Conservation (phyloP, 2,888 invertebrate genomes). For the Rhorus exstirpatorius region DNA sequence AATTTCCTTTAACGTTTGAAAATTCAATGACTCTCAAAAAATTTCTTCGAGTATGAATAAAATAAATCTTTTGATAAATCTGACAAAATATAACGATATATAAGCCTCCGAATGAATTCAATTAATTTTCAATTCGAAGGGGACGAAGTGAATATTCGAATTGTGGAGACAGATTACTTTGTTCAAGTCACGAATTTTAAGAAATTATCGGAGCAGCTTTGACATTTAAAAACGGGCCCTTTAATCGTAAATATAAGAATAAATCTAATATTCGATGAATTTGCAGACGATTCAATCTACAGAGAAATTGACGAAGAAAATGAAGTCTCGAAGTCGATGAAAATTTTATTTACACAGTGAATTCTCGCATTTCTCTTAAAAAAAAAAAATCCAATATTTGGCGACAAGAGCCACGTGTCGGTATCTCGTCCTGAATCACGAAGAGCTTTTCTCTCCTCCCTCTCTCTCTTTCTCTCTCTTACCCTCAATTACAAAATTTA, state of each 20-base stretch:
- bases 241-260: neutral
- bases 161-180: too few relatives aligned
- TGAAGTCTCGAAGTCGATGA: neutral
- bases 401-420: conserved; percentile 29
- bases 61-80: too few relatives aligned
- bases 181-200: too few relatives aligned
- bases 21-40: too few relatives aligned
- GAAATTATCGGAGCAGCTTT: too few relatives aligned
- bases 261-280: neutral
- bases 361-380: neutral
- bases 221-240: neutral
- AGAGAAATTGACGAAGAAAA: neutral
- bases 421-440: conserved; percentile 11
- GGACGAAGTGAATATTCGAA: too few relatives aligned
- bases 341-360: neutral
- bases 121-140: conserved; percentile 52
- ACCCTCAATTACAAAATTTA: neutral
- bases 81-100: too few relatives aligned
- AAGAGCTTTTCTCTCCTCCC: neutral
- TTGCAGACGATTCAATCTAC: neutral
- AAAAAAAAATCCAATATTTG: conserved; percentile 34
- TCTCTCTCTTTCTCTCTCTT: conserved; percentile 1
- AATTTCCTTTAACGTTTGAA: too few relatives aligned
- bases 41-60: too few relatives aligned
- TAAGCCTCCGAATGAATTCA: conserved; percentile 9